A percentile compares a stretch with the other conserved stretches of the same genome.
phyloP scores from a whole-genome alignment of 2,113 vertebrate species.

The Percina caprodes region DNA sequence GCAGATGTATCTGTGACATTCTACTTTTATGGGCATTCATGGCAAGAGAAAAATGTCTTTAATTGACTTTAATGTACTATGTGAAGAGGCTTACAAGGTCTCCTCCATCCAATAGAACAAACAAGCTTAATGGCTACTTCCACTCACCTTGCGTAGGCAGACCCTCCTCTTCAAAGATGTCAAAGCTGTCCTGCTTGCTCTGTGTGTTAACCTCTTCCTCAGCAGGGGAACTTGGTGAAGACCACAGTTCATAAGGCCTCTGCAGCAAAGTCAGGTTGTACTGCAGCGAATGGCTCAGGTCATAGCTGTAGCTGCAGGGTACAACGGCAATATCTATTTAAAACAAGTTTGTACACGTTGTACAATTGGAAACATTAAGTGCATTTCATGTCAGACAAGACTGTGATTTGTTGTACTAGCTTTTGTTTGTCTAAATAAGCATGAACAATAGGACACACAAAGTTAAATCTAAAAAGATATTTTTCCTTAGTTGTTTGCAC shows the following conservation, averaged over 20 bases:
- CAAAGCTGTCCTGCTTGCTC: conserved; percentile 91
- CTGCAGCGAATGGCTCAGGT: conserved; percentile 97
- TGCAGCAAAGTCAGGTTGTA: conserved; percentile 93
- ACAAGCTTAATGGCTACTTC: not conserved
- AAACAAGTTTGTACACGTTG: not conserved
- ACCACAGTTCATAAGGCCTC: conserved; percentile 87
- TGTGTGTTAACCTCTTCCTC: conserved; percentile 84
- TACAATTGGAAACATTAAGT: not conserved
- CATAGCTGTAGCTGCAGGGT: conserved; percentile 94
- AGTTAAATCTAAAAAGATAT: not conserved
- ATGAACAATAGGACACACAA: not conserved
- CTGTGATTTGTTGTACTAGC: not conserved
- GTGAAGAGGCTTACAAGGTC: not conserved
- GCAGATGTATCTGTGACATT: not conserved
- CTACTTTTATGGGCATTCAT: no score
- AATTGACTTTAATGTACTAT: no score
- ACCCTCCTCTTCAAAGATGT: conserved; percentile 99
- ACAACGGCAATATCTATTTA: not conserved
- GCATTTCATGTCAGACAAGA: not conserved
- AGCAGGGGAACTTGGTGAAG: conserved; percentile 13
- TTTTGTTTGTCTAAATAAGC: not conserved
- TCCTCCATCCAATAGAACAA: not conserved
- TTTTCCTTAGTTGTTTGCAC: not conserved
- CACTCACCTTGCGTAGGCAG: conserved; percentile 87
- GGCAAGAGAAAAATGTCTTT: no score